Percentiles rank a stretch among this genome's conserved stretches.
These are phyloP conservation scores for Drosophila bocqueti DNA, from an alignment of 1,140 invertebrate species.

Conservation along the genomic window DNA sequence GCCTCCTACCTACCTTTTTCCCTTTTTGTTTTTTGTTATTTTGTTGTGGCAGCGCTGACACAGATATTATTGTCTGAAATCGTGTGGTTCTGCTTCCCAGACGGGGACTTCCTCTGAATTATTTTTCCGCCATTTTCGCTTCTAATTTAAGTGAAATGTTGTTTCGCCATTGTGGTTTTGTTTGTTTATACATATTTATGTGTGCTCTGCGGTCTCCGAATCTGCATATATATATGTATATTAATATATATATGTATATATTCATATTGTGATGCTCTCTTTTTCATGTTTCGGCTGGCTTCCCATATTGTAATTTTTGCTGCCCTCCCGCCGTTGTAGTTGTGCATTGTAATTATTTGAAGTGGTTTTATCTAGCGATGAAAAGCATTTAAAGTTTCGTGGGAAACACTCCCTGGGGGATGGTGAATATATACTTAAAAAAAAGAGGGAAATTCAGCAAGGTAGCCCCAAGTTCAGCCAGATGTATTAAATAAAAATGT, in stretches of 20 bases:
- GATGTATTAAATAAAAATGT: not conserved
- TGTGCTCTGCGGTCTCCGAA: conserved; percentile 43
- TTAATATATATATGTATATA: conserved; percentile 22
- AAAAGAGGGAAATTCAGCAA: not conserved
- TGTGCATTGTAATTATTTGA: conserved; percentile 77
- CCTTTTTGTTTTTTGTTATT: conserved; percentile 35
- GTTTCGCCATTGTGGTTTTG: conserved; percentile 46
- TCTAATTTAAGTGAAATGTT: conserved; percentile 77
- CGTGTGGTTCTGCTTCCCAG: conserved; percentile 52
- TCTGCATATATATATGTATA: conserved; percentile 47
- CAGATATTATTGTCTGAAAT: conserved; percentile 80
- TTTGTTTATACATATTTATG: conserved; percentile 47
- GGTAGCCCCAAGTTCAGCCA: not conserved
- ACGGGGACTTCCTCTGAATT: conserved; percentile 61
- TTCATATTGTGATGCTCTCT: conserved; percentile 61
- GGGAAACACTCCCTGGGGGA: conserved; percentile 1
- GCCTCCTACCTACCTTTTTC: conserved; percentile 25
- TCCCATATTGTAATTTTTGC: conserved; percentile 51
- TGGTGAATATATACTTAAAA: not conserved
- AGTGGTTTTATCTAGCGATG: conserved; percentile 63
- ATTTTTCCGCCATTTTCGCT: conserved; percentile 73
- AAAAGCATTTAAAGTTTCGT: conserved; percentile 40
- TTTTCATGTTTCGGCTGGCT: conserved; percentile 34
- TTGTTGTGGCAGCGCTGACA: conserved; percentile 63
- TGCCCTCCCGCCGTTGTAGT: conserved; percentile 5